These are phyloP conservation scores for Astreopora myriophthalma DNA, from an alignment of 64 coral and sea anemone genomes.

Conservation along the genomic window DNA sequence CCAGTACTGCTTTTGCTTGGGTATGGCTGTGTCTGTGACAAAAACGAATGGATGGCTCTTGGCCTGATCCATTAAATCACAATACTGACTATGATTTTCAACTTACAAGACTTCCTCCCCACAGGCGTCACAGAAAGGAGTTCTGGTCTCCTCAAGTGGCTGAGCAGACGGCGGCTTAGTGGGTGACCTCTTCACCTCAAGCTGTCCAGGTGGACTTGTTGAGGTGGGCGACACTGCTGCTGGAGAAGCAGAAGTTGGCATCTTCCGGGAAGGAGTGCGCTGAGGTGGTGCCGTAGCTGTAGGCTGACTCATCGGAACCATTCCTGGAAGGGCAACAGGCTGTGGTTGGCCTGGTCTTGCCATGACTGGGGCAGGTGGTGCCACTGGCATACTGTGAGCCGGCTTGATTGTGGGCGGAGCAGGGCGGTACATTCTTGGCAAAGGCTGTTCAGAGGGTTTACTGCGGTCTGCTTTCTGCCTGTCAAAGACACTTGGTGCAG, in stretches of 20 bases:
- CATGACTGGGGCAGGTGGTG: slow-evolving; percentile 65
- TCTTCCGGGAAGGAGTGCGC: slow-evolving; percentile 13
- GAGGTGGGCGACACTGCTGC: slow-evolving; percentile 62
- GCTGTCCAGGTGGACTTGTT: background rate
- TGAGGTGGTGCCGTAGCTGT: slow-evolving; percentile 23
- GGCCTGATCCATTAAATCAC: no score
- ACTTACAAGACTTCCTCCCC: slow-evolving; percentile 96
- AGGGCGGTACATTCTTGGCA: slow-evolving; percentile 78
- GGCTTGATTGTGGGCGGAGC: slow-evolving; percentile 65
- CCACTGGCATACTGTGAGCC: slow-evolving; percentile 35
- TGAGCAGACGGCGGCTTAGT: slow-evolving; percentile 78
- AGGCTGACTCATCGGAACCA: slow-evolving; percentile 71
- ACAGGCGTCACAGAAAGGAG: slow-evolving; percentile 95
- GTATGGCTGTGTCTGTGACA: no score
- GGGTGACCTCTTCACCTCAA: slow-evolving; percentile 80
- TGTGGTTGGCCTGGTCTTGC: slow-evolving; percentile 83
- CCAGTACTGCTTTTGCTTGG: no score
- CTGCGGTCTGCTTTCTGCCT: slow-evolving; percentile 67
- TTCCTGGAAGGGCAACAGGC: slow-evolving; percentile 88
- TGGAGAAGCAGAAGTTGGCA: slow-evolving; percentile 72
- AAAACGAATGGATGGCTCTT: no score
- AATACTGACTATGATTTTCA: background rate
- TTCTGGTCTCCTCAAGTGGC: slow-evolving; percentile 70
- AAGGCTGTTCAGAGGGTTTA: slow-evolving; percentile 71
- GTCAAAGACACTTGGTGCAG: slow-evolving; percentile 79